A percentile compares a stretch with the other conserved stretches of the same genome.
Conservation (phyloP, 37 sponge, comb jelly and placozoan genomes). For the Ianthella basta region DNA sequence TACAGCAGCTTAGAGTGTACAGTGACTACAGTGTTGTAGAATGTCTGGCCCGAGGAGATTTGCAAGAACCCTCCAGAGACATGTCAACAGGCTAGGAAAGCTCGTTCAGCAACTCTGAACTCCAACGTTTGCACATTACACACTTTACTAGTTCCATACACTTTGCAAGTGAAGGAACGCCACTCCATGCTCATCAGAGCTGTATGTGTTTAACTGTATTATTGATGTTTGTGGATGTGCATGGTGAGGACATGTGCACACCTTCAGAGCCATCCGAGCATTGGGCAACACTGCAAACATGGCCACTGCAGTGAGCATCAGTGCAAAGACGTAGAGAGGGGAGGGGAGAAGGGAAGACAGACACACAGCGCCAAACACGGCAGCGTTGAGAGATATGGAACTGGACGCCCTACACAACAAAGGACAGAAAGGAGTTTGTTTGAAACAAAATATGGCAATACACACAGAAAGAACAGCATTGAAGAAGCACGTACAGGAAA, state of each 20-base stretch:
- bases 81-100: too few relatives aligned
- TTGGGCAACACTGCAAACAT: slow-evolving; percentile 75
- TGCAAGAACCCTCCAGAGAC: too few relatives aligned
- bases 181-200: too few relatives aligned
- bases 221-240: not conserved
- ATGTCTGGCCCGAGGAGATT: too few relatives aligned
- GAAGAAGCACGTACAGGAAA: not conserved
- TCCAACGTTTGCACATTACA: too few relatives aligned
- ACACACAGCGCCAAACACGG: slow-evolving; percentile 87
- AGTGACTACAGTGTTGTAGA: too few relatives aligned
- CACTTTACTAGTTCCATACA: too few relatives aligned
- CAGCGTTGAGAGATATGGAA: slow-evolving; percentile 88
- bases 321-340: slow-evolving; percentile 57
- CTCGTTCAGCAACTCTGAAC: too few relatives aligned
- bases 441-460: not conserved
- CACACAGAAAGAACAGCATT: not conserved
- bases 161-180: too few relatives aligned
- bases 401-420: slow-evolving; percentile 45
- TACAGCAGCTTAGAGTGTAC: too few relatives aligned
- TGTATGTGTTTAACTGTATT: not conserved
- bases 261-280: slow-evolving; percentile 26
- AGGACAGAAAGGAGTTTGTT: not conserved
- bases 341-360: slow-evolving; percentile 85
- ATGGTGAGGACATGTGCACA: too few relatives aligned
- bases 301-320: slow-evolving; percentile 64